Evolutionary conservation across 2,888 invertebrate genomes (phyloP).

Genomic region (Leptopterna dolabrata): DNA sequence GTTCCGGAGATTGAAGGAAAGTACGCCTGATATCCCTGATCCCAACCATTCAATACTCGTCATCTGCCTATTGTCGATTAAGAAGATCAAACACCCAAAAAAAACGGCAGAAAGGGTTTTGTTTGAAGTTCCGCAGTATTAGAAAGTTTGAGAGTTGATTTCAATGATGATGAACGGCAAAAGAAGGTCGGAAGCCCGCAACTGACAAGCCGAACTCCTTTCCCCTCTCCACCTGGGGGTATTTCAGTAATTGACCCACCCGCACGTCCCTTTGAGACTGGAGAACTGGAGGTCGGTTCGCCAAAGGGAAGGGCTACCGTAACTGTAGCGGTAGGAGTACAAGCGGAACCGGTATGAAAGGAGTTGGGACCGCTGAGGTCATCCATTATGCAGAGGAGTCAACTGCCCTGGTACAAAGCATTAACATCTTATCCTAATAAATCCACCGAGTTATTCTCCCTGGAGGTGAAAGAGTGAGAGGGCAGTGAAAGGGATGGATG

Average conservation of each 20-base stretch:
- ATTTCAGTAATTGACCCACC: not conserved
- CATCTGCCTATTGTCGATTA: too few relatives aligned
- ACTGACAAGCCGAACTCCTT: not conserved
- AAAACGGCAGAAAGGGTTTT: too few relatives aligned
- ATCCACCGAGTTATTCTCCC: conserved; percentile 38
- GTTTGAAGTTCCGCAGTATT: not conserved
- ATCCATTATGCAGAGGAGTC: conserved; percentile 50
- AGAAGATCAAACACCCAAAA: too few relatives aligned
- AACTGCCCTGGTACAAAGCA: conserved; percentile 43
- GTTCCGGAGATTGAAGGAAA: too few relatives aligned
- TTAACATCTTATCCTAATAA: conserved; percentile 54
- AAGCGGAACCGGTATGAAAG: not conserved
- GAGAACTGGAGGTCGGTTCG: not conserved
- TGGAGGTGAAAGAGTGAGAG: not conserved
- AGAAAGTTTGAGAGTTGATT: not conserved
- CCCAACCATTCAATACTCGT: too few relatives aligned
- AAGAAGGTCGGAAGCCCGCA: not conserved
- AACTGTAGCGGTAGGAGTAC: not conserved
- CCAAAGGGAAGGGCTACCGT: not conserved
- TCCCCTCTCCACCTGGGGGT: not conserved
- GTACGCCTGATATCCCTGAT: too few relatives aligned
- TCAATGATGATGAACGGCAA: not conserved
- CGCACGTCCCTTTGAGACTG: not conserved
- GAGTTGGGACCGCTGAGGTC: not conserved
- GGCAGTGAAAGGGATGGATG: not conserved